Percentiles rank a stretch among this genome's conserved stretches.
Evolutionary conservation across 2,797 vertebrate genomes (phyloP).

Genomic region (Atherinosoma microstoma): DNA sequence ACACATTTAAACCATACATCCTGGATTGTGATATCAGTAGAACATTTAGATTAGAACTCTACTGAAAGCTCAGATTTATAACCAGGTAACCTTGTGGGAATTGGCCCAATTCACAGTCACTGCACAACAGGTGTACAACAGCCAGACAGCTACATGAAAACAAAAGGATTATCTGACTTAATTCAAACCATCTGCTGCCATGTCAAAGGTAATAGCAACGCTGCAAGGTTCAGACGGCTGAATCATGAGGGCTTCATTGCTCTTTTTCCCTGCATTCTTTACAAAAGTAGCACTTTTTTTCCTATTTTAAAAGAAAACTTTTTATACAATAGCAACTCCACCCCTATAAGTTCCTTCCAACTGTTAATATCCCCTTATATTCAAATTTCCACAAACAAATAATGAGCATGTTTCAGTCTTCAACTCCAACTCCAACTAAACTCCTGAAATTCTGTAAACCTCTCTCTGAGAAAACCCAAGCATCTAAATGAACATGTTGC

Average conservation of each 20-base stretch:
- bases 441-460: too few species aligned
- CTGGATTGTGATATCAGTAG: conserved; percentile 8
- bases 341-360: neutral
- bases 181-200: neutral
- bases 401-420: too few species aligned
- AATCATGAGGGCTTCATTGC: neutral
- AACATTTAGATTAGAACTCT: conserved; percentile 16
- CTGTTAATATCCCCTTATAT: neutral
- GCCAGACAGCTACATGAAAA: neutral
- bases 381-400: too few species aligned
- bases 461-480: too few species aligned
- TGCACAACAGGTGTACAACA: conserved; percentile 4
- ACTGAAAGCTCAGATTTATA: conserved; percentile 30
- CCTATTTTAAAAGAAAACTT: too few species aligned
- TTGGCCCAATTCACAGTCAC: neutral
- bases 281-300: neutral
- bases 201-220: neutral
- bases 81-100: conserved; percentile 2
- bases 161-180: conserved; percentile 9
- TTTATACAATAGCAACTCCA: neutral
- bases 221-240: too few species aligned
- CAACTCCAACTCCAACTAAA: too few species aligned
- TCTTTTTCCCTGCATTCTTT: neutral
- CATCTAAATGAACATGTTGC: too few species aligned
- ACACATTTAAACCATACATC: conserved; percentile 24